These are phyloP conservation scores for Rhynchonycteris naso DNA, from an alignment of 2,797 vertebrate species.

Conservation along the genomic window DNA sequence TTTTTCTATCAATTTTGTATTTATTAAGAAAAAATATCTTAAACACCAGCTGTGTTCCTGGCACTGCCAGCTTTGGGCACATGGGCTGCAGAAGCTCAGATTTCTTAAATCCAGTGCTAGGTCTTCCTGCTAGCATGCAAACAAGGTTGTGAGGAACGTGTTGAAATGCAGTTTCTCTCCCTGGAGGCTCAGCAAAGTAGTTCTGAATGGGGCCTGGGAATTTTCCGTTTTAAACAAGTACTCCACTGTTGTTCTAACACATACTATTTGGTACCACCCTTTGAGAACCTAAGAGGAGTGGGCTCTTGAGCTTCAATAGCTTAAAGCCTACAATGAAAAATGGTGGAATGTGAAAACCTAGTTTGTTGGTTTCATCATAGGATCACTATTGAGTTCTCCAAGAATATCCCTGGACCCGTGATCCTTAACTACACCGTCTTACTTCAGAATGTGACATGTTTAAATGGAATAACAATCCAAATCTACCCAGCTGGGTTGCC, in stretches of 20 bases:
- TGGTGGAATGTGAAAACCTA: neutral
- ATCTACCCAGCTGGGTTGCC: neutral
- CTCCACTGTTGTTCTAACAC: neutral
- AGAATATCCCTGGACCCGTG: neutral
- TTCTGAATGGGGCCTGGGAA: neutral
- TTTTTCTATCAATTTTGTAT: neutral
- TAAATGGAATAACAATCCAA: neutral
- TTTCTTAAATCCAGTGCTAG: neutral
- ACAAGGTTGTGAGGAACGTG: neutral
- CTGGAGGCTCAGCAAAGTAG: rapidly evolving
- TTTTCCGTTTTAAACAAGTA: neutral
- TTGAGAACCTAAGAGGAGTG: neutral
- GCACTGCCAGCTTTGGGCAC: neutral
- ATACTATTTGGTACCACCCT: too few relatives aligned
- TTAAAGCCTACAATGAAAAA: neutral
- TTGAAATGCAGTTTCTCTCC: neutral
- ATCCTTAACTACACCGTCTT: neutral
- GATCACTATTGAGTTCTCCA: neutral
- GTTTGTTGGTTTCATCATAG: neutral
- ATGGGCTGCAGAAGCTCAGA: neutral
- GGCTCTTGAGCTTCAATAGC: neutral
- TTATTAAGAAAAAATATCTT: neutral
- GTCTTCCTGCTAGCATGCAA: neutral
- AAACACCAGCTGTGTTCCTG: rapidly evolving
- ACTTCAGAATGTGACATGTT: neutral